phyloP scores from a whole-genome alignment of 1,140 invertebrate species.

The Gryllus bimaculatus region DNA sequence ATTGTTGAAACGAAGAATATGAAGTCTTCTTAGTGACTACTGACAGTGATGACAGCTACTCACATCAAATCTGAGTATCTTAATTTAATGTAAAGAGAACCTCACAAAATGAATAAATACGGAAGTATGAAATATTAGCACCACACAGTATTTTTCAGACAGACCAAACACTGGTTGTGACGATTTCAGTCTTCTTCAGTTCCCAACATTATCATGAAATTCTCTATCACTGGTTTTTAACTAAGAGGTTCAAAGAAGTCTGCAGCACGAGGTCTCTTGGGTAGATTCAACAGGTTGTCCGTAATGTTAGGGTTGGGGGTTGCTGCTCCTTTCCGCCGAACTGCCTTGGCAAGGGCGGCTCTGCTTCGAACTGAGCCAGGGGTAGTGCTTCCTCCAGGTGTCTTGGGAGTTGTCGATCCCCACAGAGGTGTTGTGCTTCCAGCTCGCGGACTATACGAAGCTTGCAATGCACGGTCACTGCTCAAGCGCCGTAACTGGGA shows the following conservation, averaged over 20 bases:
- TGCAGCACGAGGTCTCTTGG: constrained; percentile 49
- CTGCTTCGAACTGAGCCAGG: constrained; percentile 21
- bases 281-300: constrained; percentile 67
- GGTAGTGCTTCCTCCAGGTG: constrained; percentile 19
- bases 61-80: too few species aligned
- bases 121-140: too few species aligned
- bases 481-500: constrained; percentile 43
- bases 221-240: background rate
- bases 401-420: constrained; percentile 32
- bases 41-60: too few species aligned
- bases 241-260: constrained; percentile 43
- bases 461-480: constrained; percentile 40
- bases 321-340: constrained; percentile 28
- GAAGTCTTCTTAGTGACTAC: too few species aligned
- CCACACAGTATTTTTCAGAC: too few species aligned
- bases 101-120: too few species aligned
- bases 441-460: constrained; percentile 43
- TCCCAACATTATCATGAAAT: too few species aligned
- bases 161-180: too few species aligned
- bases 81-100: too few species aligned
- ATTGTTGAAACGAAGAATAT: too few species aligned
- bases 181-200: too few species aligned
- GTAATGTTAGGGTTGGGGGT: constrained; percentile 46
- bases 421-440: constrained; percentile 26
- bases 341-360: constrained; percentile 24